A percentile compares a stretch with the other conserved stretches of the same genome.
Conservation (phyloP, 1,140 invertebrate species). For the Paraescarpia echinospica region DNA sequence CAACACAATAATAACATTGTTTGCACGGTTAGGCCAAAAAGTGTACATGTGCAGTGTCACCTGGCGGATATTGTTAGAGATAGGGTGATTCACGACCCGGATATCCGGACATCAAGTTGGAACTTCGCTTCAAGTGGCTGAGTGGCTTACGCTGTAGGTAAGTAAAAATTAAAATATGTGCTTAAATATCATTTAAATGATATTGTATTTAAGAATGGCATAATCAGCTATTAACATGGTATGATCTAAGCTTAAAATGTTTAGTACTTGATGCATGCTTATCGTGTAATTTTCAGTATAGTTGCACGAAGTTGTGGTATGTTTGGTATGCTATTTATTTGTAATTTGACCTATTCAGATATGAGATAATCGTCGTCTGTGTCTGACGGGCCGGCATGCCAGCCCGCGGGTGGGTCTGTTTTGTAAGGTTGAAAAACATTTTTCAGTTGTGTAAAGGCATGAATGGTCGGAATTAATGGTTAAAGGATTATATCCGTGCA, state of each 20-base stretch:
- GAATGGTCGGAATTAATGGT: neutral
- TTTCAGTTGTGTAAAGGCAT: neutral
- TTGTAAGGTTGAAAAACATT: neutral
- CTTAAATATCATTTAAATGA: neutral
- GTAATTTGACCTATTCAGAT: conserved; percentile 5
- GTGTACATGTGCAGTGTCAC: neutral
- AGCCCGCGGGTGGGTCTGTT: neutral
- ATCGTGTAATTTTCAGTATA: neutral
- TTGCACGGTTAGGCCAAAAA: neutral
- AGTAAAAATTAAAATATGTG: neutral
- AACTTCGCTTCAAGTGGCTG: neutral
- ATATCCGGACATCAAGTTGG: conserved; percentile 4
- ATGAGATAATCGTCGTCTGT: neutral
- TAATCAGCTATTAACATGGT: neutral
- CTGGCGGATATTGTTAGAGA: neutral
- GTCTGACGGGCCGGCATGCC: neutral
- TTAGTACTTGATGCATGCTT: neutral
- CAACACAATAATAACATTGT: neutral
- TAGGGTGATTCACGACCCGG: neutral
- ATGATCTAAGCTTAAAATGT: neutral
- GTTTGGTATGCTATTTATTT: neutral
- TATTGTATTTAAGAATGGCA: neutral
- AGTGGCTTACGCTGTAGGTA: neutral
- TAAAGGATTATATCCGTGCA: neutral
- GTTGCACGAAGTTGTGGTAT: neutral